Evolutionary conservation across 2,888 invertebrate genomes (phyloP), one percentile per base, ranked within the genome.

Genomic region (Chelonus formosanus): DNA sequence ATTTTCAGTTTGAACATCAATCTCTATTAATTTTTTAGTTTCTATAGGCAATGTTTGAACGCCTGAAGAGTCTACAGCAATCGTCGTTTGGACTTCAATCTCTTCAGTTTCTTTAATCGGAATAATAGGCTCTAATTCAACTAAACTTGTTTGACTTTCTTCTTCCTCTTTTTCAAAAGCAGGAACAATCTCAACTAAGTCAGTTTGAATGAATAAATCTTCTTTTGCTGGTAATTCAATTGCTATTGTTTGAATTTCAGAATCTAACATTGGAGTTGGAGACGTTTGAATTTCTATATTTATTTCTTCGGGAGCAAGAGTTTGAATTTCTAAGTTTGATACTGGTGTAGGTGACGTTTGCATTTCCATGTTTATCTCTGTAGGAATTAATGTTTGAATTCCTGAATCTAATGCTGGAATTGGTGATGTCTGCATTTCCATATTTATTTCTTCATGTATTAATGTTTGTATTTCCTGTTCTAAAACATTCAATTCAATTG

Each of bases 381-480:
- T 85, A 0, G 85, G 76, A 57, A 82, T 80, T 68, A 86, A 86
- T 5, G 89, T 89, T 79, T 89, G 89, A 44, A 86, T 80, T 56
- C 75, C 73, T 20, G 80, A 73, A 84, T 84, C 6, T 80, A 80
- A 6, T 79, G 83, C 76, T 3, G 75, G 71, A 75, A 88, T 87
- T 3, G 89, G 89, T 7, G 89, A 89, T 3, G 90, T 90, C 80
- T 90, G 89, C 32, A 87, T 85, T 47, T 86, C 84, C 35, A 76
- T 77, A 64, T 85, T 80, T 3, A 75, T 71, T 76, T 89, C 88
- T 62, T 81, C 85, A 0, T 85, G 76, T 57, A 82, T 80, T 68
- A 86, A 86, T 5, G 89, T 89, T 79, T 89, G 89, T 44, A 86
- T 80, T 56, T 76, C 73, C 10, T 80, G 73, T 84, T 84, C 6